These are phyloP conservation scores for Sarcophaga carnaria DNA, from an alignment of 2,888 invertebrate species.

Conservation along the genomic window DNA sequence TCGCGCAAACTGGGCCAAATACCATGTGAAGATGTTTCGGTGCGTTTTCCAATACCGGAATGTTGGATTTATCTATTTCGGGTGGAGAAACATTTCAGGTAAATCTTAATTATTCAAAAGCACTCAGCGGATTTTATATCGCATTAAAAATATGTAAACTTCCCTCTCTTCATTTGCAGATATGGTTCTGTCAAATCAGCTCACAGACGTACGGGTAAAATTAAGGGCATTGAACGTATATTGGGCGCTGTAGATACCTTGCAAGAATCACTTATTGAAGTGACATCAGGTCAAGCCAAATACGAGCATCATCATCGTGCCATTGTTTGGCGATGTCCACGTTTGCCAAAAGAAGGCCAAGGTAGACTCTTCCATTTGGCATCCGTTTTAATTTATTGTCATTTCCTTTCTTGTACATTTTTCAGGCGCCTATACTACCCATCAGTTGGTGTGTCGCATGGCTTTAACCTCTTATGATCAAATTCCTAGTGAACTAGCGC, in stretches of 20 bases:
- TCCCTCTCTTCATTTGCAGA: slow-evolving; percentile 80
- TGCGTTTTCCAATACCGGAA: slow-evolving; percentile 98
- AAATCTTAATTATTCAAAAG: not conserved
- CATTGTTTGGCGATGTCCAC: slow-evolving; percentile 98
- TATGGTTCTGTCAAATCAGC: slow-evolving; percentile 98
- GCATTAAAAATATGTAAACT: too few relatives aligned
- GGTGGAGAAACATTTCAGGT: slow-evolving; percentile 96
- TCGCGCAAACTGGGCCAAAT: slow-evolving; percentile 97
- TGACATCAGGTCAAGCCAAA: slow-evolving; percentile 98
- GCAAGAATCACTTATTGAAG: slow-evolving; percentile 96
- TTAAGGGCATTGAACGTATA: slow-evolving; percentile 95
- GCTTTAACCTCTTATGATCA: slow-evolving; percentile 98
- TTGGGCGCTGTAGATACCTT: slow-evolving; percentile 94
- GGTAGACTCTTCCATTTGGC: slow-evolving; percentile 83
- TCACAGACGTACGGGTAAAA: slow-evolving; percentile 92
- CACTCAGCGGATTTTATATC: not conserved
- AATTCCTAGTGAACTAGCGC: slow-evolving; percentile 95
- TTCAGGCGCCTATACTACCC: slow-evolving; percentile 97
- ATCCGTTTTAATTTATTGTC: too few relatives aligned
- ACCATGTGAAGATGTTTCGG: slow-evolving; percentile 98
- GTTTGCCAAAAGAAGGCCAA: slow-evolving; percentile 99
- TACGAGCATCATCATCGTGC: slow-evolving; percentile 99
- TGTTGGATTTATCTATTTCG: slow-evolving; percentile 99
- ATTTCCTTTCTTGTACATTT: not conserved
- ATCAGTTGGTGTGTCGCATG: slow-evolving; percentile 96